Evolutionary conservation across 2,888 invertebrate species (phyloP).

Genomic region (Pogonocherus hispidulus): DNA sequence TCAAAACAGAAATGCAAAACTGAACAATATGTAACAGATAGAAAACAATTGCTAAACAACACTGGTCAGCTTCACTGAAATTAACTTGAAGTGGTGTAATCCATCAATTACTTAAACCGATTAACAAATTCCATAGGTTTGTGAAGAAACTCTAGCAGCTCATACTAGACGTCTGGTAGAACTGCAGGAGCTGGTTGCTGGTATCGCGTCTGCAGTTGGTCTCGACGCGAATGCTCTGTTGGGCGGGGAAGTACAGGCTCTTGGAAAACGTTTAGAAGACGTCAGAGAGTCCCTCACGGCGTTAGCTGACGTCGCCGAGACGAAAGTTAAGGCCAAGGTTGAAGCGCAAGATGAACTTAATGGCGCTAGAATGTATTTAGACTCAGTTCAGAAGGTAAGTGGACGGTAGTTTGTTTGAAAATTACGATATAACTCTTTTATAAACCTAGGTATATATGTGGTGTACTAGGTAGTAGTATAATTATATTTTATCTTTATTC

Average conservation of each 20-base stretch:
- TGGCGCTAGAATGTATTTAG: constrained; percentile 75
- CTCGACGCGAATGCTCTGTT: constrained; percentile 79
- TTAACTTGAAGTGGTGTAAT: too few species aligned
- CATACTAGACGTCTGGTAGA: constrained; percentile 79
- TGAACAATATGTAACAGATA: too few species aligned
- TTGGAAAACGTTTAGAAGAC: constrained; percentile 81
- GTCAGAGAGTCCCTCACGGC: constrained; percentile 82
- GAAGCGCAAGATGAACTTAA: constrained; percentile 72
- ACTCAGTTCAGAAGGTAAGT: constrained; percentile 82
- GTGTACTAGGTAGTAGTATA: too few species aligned
- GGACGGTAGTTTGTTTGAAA: not conserved
- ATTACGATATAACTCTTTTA: not conserved
- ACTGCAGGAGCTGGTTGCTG: constrained; percentile 81
- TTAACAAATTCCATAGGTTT: constrained; percentile 78
- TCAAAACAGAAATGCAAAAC: too few species aligned
- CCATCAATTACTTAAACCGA: too few species aligned
- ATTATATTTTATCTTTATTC: constrained; percentile 49
- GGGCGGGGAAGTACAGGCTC: constrained; percentile 83
- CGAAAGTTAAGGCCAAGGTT: constrained; percentile 73
- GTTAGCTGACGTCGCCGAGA: constrained; percentile 84
- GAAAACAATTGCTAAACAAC: too few species aligned
- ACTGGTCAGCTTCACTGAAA: too few species aligned
- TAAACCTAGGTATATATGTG: too few species aligned
- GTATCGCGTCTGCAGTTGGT: constrained; percentile 85
- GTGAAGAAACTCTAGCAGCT: constrained; percentile 80